Percentiles rank a stretch among this genome's conserved stretches.
phyloP scores from a whole-genome alignment of 2,113 vertebrate species.

The Macroglossus sobrinus region DNA sequence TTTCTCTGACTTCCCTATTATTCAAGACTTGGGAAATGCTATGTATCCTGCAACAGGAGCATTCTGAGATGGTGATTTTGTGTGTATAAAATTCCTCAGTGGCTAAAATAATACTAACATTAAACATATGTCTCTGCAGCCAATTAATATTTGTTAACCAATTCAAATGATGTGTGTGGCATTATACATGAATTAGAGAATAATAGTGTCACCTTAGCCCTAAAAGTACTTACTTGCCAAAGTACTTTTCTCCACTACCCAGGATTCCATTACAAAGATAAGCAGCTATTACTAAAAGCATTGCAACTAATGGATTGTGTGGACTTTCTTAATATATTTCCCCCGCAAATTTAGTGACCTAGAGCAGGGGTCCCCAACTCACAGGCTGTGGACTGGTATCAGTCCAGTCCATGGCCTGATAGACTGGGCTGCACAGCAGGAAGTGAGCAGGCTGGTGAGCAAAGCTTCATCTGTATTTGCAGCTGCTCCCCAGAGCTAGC shows the following conservation, averaged over 20 bases:
- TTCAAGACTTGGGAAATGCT: neutral
- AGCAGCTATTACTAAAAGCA: constrained; percentile 21
- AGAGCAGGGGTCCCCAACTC: neutral
- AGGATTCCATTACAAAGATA: constrained; percentile 22
- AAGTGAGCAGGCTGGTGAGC: no score
- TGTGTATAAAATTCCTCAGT: neutral
- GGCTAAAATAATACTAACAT: neutral
- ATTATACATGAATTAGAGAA: neutral
- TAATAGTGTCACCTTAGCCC: neutral
- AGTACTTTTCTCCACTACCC: neutral
- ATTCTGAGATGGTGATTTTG: neutral
- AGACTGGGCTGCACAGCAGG: no score
- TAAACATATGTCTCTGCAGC: neutral
- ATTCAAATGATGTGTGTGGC: neutral
- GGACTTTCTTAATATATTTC: constrained; percentile 32
- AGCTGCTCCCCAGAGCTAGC: no score
- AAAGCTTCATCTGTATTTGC: no score
- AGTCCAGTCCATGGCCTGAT: no score
- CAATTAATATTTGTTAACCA: constrained; percentile 39
- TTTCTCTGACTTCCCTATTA: neutral
- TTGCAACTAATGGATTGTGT: neutral
- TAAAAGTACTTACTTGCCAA: neutral
- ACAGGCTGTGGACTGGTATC: no score
- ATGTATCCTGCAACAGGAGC: neutral
- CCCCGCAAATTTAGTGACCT: neutral